These are phyloP conservation scores for Piscicola geometra DNA, from an alignment of 2,888 invertebrate genomes.

Conservation along the genomic window DNA sequence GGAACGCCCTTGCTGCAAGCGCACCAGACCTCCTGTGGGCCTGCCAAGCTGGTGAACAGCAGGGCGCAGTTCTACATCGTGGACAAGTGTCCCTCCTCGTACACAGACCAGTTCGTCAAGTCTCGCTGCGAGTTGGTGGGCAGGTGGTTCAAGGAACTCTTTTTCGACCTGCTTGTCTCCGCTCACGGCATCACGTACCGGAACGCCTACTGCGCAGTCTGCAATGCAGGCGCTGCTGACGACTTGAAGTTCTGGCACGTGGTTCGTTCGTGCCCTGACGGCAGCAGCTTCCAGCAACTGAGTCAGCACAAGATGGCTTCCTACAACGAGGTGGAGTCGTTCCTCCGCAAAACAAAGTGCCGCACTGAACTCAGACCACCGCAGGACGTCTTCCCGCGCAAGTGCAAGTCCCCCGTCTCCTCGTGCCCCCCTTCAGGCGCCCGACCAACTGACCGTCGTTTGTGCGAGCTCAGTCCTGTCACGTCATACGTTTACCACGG, in stretches of 20 bases:
- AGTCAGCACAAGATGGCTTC: background rate
- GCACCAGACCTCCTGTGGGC: constrained; percentile 37
- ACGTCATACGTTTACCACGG: constrained; percentile 37
- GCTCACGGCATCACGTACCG: constrained; percentile 44
- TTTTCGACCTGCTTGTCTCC: constrained; percentile 43
- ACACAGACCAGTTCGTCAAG: constrained; percentile 37
- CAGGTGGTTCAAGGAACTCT: constrained; percentile 25
- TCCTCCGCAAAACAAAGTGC: constrained; percentile 2
- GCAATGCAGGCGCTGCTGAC: constrained; percentile 42
- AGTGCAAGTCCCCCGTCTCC: constrained; percentile 38
- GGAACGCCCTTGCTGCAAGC: background rate
- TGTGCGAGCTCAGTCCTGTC: constrained; percentile 28
- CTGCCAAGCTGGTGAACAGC: constrained; percentile 34
- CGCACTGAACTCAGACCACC: constrained; percentile 25
- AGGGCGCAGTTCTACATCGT: constrained; percentile 42
- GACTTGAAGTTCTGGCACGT: constrained; percentile 39
- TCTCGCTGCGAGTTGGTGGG: constrained; percentile 36
- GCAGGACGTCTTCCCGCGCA: constrained; percentile 31
- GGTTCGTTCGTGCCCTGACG: constrained; percentile 8
- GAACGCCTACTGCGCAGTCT: constrained; percentile 48
- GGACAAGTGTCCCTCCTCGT: constrained; percentile 42
- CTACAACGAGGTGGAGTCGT: background rate
- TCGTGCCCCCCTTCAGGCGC: constrained; percentile 27
- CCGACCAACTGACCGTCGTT: constrained; percentile 13
- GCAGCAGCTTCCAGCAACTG: background rate